Base-by-base conservation (phyloP, 1,140 invertebrate genomes). In the Theocolax elegans region DNA sequence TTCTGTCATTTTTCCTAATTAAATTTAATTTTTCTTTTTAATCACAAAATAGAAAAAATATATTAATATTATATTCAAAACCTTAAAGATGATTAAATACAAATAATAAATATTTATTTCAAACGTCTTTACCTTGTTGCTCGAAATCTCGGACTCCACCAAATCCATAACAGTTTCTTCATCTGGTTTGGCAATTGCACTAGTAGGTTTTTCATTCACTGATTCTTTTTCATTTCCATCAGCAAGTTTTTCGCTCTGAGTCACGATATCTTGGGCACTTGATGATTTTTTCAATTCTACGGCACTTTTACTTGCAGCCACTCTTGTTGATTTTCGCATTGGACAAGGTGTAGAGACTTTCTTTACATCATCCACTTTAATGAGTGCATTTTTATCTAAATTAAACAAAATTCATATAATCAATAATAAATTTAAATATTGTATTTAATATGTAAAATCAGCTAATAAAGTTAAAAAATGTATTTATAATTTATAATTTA, bases 151-250 rank as follows among this genome's bases (percentile, higher is more conserved):
- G 0, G 23, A 21, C 17, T 74, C 71, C 0, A 25, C 1, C 21
- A 12, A n/a, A n/a, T n/a, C n/a, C n/a, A n/a, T n/a, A n/a, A n/a
- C n/a, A n/a, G n/a, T n/a, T n/a, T n/a, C n/a, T n/a, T n/a, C n/a
- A n/a, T n/a, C n/a, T n/a, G n/a, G n/a, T n/a, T n/a, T n/a, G n/a
- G n/a, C n/a, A n/a, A n/a, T n/a, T n/a, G n/a, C n/a, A n/a, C n/a
- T n/a, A n/a, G n/a, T n/a, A 83, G 76, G 0, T n/a, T 3, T 72
- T 79, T 84, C 23, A 71, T 81, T 49, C 25, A n/a, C 48, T 12
- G 54, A 2, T 6, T 35, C 12, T 31, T 67, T 72, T n/a, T 2
- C 56, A 23, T 29, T 48, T 15, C 60, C 35, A 2, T 38, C 40
- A 25, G 77, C 67, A 15, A 67, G 19, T 67, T n/a, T 72, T 25